Evolutionary conservation across 2,113 vertebrate genomes (phyloP).

Genomic region (Syrmaticus mikado): DNA sequence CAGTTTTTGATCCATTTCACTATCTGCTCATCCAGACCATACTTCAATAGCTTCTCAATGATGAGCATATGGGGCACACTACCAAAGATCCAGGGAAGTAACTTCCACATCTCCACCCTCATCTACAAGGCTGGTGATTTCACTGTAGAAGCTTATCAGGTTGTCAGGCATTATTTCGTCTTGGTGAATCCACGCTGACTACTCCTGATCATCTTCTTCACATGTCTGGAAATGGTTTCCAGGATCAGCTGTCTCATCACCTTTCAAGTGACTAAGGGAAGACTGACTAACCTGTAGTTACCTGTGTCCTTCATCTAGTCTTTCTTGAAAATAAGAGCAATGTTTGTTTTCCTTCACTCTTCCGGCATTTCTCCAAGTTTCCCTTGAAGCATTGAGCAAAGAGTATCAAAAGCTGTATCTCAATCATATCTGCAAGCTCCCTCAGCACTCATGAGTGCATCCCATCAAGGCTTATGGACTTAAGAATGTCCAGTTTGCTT

Average conservation of each 20-base stretch:
- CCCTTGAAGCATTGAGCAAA: background rate
- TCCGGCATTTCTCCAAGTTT: background rate
- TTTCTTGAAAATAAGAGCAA: background rate
- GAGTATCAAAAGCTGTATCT: background rate
- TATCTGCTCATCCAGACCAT: background rate
- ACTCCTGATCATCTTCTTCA: background rate
- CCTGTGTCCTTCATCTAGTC: background rate
- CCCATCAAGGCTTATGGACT: background rate
- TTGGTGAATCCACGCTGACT: background rate
- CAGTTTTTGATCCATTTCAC: background rate
- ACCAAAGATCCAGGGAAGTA: background rate
- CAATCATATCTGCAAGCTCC: background rate
- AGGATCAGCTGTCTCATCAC: background rate
- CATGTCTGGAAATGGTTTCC: background rate
- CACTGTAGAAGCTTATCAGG: background rate
- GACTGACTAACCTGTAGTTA: background rate
- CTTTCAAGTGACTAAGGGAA: background rate
- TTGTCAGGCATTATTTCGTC: background rate
- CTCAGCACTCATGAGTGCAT: background rate
- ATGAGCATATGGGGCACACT: too few species aligned
- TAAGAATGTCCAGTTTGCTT: background rate
- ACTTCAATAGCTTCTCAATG: too few species aligned
- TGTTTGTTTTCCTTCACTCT: background rate
- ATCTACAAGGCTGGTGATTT: background rate
- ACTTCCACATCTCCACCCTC: background rate